Evolutionary conservation across 2,888 invertebrate genomes (phyloP).

Genomic region (Drosophila subsilvestris): DNA sequence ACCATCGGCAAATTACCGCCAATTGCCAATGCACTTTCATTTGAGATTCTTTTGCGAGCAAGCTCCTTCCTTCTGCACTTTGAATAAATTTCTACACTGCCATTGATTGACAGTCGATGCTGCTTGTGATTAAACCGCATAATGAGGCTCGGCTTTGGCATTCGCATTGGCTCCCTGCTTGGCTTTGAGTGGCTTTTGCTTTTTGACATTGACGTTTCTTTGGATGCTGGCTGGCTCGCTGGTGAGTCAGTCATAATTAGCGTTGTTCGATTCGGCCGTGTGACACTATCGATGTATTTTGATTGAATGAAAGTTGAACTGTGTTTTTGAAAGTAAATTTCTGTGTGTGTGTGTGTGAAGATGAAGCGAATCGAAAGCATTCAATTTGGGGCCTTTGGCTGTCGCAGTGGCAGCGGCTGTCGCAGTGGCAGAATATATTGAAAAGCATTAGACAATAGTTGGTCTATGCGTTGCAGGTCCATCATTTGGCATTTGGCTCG

Average conservation of each 20-base stretch:
- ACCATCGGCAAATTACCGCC: slow-evolving; percentile 8
- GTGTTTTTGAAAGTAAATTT: slow-evolving; percentile 51
- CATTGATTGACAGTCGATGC: slow-evolving; percentile 37
- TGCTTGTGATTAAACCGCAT: slow-evolving; percentile 35
- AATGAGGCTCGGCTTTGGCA: slow-evolving; percentile 17
- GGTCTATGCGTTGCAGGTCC: slow-evolving; percentile 1
- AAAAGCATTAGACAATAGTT: slow-evolving; percentile 42
- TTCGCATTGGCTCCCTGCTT: slow-evolving; percentile 10
- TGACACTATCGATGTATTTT: slow-evolving; percentile 52
- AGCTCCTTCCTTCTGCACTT: slow-evolving; percentile 6
- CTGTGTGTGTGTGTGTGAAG: slow-evolving; percentile 37
- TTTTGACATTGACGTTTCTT: slow-evolving; percentile 32
- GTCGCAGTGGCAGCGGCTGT: neutral
- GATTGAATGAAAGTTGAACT: slow-evolving; percentile 55
- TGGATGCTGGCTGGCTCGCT: neutral
- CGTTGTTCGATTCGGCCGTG: slow-evolving; percentile 35
- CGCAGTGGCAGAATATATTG: slow-evolving; percentile 24
- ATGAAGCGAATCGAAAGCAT: slow-evolving; percentile 28
- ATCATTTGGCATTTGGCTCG: slow-evolving; percentile 39
- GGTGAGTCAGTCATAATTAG: slow-evolving; percentile 53
- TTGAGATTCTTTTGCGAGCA: slow-evolving; percentile 38
- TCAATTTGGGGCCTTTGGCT: slow-evolving; percentile 20
- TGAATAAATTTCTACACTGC: slow-evolving; percentile 42
- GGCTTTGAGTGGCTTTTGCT: slow-evolving; percentile 19
- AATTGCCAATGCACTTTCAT: slow-evolving; percentile 46